Percentiles rank a stretch among this genome's conserved stretches.
Evolutionary conservation across 2,797 vertebrate species (phyloP).

Genomic region (Myripristis jacobus): DNA sequence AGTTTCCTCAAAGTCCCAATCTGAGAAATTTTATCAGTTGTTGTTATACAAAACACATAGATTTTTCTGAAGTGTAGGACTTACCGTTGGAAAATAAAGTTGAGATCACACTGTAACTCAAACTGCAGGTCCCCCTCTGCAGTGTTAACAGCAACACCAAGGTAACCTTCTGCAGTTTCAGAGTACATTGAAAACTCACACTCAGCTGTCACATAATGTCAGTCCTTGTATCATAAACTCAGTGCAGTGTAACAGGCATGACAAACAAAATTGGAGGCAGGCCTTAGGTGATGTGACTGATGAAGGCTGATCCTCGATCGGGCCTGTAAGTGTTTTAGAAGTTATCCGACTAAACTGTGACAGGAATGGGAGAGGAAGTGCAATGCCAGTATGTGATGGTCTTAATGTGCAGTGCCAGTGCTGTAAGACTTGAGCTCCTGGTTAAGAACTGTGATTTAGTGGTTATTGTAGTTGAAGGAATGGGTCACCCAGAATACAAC

Average conservation of each 20-base stretch:
- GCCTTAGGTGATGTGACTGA: no score
- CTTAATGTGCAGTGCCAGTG: slow-evolving; percentile 36
- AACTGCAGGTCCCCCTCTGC: background rate
- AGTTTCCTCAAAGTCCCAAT: slow-evolving; percentile 32
- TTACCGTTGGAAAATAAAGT: slow-evolving; percentile 24
- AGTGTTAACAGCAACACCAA: slow-evolving; percentile 20
- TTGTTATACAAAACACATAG: slow-evolving; percentile 8
- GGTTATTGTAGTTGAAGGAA: no score
- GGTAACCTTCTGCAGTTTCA: slow-evolving; percentile 43
- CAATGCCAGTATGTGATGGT: slow-evolving; percentile 39
- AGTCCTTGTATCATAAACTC: slow-evolving; percentile 44
- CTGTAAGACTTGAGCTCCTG: slow-evolving; percentile 32
- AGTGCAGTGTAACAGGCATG: background rate
- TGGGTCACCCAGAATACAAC: no score
- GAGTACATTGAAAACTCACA: slow-evolving; percentile 28
- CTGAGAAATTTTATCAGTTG: slow-evolving; percentile 27
- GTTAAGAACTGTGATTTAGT: slow-evolving; percentile 18
- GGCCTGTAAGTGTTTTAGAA: background rate
- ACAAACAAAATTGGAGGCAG: background rate
- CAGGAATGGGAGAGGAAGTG: slow-evolving; percentile 16
- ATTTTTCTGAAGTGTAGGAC: slow-evolving; percentile 18
- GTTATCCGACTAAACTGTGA: slow-evolving; percentile 9
- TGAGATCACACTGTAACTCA: slow-evolving; percentile 7
- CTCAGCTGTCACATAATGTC: slow-evolving; percentile 39
- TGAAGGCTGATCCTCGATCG: background rate